Evolutionary conservation across 2,113 vertebrate genomes (phyloP), one percentile per base, ranked within the genome.

Genomic region (Clarias magur): DNA sequence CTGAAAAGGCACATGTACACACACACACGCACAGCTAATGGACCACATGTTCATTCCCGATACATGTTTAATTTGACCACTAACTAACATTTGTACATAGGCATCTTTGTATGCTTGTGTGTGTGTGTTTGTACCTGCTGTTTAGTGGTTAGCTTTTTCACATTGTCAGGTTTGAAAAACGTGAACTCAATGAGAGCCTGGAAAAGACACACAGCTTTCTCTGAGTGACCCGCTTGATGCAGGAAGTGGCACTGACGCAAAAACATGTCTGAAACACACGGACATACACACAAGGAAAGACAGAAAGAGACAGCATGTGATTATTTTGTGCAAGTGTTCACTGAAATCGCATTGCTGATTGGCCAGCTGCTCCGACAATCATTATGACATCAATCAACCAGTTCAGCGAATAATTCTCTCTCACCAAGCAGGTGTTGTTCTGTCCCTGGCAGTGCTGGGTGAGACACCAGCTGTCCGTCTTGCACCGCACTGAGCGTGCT

Each of bases 161-260:
- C 95, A 0, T 93, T 98, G 92, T 98, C 97, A 0, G 98, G 98
- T 89, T 98, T 98, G 91, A 96, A 97, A 94, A 99, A 99, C 27
- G 97, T 99, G 90, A 99, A 99, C 91, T 99, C 98, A 0, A 97
- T 90, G 94, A 98, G 94, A 86, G 97, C 97, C 93, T 99, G 98
- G 93, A 99, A 98, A 90, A 99, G 91, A 83, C 96, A 96, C 82
- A 97, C 76, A 0, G 96, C 96, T 92, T 97, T 99, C 92, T 99
- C 98, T 0, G 97, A 94, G 89, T 99, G 97, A 68, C 98, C 98
- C 0, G 95, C 93, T 92, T 99, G 98, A 80, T 96, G 95, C 88
- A 99, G 95, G 85, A 99, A 98, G 89, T 99, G 97, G 88, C 97
- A 99, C 70, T 99, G 97, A 91, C 97, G 96, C 65, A 94, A 93